Evolutionary conservation across 2,113 vertebrate species (phyloP), one percentile per base, ranked within the genome.

Genomic region (Anolis sagrei): DNA sequence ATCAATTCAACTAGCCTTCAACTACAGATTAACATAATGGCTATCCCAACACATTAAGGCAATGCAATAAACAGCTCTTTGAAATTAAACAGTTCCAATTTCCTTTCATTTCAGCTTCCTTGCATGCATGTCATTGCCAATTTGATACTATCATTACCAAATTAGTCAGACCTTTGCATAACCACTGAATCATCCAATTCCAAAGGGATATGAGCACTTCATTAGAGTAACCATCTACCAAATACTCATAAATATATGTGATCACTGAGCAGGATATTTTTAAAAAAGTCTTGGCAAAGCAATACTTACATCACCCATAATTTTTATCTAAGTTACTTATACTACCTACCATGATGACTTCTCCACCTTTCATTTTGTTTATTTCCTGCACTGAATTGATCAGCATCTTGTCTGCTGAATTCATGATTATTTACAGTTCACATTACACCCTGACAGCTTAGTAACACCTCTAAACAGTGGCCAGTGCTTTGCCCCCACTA

Each of bases 1-100:
- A 25, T 76, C 81, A 91, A 86, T 0, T 87, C 91, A 93, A 75
- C n/a, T 62, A 93, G 94, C 87, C 66, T 73, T 93, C 93, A 92
- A 89, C 94, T 95, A 94, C 77, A 87, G 86, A 90, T 90, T 93
- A 86, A 95, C 94, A 91, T 89, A 90, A 95, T 81, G 79, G 88
- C 91, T 79, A 91, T 76, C 83, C 86, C 90, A 91, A 83, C 75
- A 91, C 91, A 93, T 93, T 86, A 92, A 32, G 91, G 74, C 90
- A 93, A 93, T 92, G 94, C 93, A 93, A 91, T 95, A 95, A 95
- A 91, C 88, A 93, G 85, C 90, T 93, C 93, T 89, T 92, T 83
- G 81, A 88, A 94, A 94, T 90, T 86, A 95, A 93, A 90, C 87
- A 76, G 90, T 92, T 93, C 84, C 90, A 93, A 85, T 94, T 90